Evolutionary conservation across 2,113 vertebrate species (phyloP).

Genomic region (Phainopepla nitens): DNA sequence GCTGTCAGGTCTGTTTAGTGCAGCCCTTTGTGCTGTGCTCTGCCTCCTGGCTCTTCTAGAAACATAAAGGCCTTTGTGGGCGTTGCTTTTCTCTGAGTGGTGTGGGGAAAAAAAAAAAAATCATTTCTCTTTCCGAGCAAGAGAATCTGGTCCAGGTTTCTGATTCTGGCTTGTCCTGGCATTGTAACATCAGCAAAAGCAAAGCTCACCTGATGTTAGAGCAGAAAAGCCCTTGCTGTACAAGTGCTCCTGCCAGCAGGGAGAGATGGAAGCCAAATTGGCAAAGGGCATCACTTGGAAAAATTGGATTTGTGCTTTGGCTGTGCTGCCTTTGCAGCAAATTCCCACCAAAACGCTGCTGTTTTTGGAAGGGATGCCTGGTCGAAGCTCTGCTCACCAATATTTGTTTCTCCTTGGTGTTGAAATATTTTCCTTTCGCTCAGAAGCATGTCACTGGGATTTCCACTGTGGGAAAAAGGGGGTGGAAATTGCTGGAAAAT

Average conservation of each 20-base stretch:
- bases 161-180: slow-evolving; percentile 1
- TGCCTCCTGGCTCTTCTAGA: not conserved
- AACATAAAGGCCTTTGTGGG: not conserved
- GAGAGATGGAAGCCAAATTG: slow-evolving; percentile 40
- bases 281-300: slow-evolving; percentile 48
- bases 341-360: slow-evolving; percentile 56
- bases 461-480: not conserved
- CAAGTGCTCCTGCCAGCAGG: slow-evolving; percentile 34
- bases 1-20: not conserved
- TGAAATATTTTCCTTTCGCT: not conserved
- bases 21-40: slow-evolving; percentile 2
- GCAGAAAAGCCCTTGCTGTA: slow-evolving; percentile 17
- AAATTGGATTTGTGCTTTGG: slow-evolving; percentile 66
- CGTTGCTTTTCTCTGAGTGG: not conserved
- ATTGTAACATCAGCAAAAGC: slow-evolving; percentile 33
- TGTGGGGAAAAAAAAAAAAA: not conserved
- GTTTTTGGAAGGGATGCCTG: not conserved
- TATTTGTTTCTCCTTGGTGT: not conserved
- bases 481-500: not conserved
- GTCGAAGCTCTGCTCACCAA: not conserved
- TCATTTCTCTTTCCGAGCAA: not conserved
- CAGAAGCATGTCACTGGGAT: not conserved
- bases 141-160: not conserved
- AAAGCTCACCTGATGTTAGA: slow-evolving; percentile 26
- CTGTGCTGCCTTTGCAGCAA: slow-evolving; percentile 43